A percentile compares a stretch with the other conserved stretches of the same genome.
These are phyloP conservation scores for Myopa tessellatipennis DNA, from an alignment of 2,888 invertebrate species.

Conservation along the genomic window DNA sequence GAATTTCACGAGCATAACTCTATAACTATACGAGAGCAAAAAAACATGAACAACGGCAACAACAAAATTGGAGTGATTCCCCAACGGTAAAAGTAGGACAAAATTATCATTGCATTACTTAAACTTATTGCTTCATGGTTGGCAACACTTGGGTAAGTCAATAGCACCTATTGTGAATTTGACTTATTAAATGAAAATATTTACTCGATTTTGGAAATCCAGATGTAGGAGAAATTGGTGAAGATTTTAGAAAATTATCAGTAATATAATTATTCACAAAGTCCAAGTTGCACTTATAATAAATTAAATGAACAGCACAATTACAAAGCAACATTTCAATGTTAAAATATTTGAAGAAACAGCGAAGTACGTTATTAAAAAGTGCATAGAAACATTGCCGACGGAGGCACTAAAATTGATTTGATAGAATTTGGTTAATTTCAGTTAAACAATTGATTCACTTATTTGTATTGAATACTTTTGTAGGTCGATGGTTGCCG, in stretches of 20 bases:
- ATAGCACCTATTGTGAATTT: slow-evolving; percentile 3
- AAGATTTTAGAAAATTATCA: slow-evolving; percentile 7
- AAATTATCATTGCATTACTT: too few relatives aligned
- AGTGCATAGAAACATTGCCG: neutral
- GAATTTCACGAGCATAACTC: too few relatives aligned
- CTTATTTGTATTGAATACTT: slow-evolving; percentile 8
- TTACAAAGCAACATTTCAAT: slow-evolving; percentile 46
- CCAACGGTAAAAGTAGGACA: neutral
- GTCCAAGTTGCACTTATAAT: neutral
- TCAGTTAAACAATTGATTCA: neutral
- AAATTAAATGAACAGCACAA: slow-evolving; percentile 17
- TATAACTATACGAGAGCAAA: too few relatives aligned
- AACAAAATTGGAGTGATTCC: neutral
- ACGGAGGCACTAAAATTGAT: slow-evolving; percentile 4
- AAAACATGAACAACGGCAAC: too few relatives aligned
- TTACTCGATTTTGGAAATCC: neutral
- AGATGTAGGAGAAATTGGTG: slow-evolving; percentile 11
- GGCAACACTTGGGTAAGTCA: neutral
- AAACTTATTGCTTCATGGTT: neutral
- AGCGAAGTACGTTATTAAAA: slow-evolving; percentile 54
- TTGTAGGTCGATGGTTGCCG: slow-evolving; percentile 24
- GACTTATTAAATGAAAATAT: slow-evolving; percentile 24
- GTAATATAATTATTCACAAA: neutral
- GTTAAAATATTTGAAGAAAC: slow-evolving; percentile 62
- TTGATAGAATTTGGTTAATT: neutral